Evolutionary conservation across 2,888 invertebrate species (phyloP).

Genomic region (Drosophila atripex): DNA sequence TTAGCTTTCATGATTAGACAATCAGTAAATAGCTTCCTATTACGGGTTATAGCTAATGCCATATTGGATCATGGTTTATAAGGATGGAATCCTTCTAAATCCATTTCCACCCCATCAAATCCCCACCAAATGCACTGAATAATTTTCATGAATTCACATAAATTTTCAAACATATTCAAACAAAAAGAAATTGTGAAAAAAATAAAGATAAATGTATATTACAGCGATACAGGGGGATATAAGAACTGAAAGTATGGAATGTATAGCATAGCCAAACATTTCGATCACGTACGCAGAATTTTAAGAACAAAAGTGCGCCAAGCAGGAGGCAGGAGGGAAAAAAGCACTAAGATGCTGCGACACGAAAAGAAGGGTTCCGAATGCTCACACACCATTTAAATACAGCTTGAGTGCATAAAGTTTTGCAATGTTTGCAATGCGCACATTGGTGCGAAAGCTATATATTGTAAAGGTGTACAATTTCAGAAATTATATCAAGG

Average conservation of each 20-base stretch:
- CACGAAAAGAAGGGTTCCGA: constrained; percentile 34
- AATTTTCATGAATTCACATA: constrained; percentile 34
- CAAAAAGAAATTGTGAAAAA: background rate
- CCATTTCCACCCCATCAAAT: constrained; percentile 23
- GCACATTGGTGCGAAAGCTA: constrained; percentile 6
- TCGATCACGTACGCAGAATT: constrained; percentile 56
- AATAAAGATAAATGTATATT: constrained; percentile 36
- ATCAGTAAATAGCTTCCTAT: background rate
- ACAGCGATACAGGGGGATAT: constrained; percentile 28
- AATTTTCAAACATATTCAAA: constrained; percentile 21
- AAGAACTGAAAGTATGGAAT: constrained; percentile 34
- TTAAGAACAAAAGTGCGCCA: constrained; percentile 41
- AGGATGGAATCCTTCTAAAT: background rate
- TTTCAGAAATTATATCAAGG: background rate
- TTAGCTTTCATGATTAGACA: background rate
- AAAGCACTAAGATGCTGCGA: constrained; percentile 38
- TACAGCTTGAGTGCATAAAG: constrained; percentile 47
- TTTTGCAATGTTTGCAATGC: constrained; percentile 19
- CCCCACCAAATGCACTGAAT: constrained; percentile 29
- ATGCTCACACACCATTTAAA: constrained; percentile 48
- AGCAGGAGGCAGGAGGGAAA: constrained; percentile 9
- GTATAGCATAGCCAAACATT: constrained; percentile 46
- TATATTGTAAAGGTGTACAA: background rate
- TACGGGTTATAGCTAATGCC: background rate
- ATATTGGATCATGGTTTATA: background rate